phyloP scores from a whole-genome alignment of 2,113 vertebrate species.

The Forbesichthys agassizii region DNA sequence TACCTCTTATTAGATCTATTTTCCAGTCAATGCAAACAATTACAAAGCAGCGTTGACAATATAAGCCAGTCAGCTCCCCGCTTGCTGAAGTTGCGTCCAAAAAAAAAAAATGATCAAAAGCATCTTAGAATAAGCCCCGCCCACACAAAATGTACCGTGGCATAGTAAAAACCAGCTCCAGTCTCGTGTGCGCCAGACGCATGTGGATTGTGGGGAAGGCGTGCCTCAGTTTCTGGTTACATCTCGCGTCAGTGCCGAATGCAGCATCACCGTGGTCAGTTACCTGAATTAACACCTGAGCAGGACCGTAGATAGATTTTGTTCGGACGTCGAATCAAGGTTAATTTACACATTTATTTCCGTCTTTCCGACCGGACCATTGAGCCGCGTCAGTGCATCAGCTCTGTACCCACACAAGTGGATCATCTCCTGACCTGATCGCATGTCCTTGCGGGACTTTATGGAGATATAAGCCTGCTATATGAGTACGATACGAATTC shows the following conservation, averaged over 20 bases:
- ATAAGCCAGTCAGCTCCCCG: background rate
- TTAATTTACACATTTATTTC: background rate
- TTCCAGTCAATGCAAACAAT: too few species aligned
- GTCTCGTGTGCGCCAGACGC: constrained; percentile 60
- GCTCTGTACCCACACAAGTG: too few species aligned
- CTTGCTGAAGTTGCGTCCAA: background rate
- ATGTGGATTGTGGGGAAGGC: constrained; percentile 41
- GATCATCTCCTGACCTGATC: constrained; percentile 1
- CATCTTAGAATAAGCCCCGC: constrained; percentile 21
- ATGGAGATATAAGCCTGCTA: constrained; percentile 10
- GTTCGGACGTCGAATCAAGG: background rate
- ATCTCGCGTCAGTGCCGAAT: constrained; percentile 27
- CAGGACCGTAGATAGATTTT: background rate
- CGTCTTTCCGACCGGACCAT: constrained; percentile 27
- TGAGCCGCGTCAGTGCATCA: constrained; percentile 19
- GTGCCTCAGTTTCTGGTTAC: constrained; percentile 59
- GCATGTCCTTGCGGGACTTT: constrained; percentile 5
- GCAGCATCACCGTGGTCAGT: constrained; percentile 17
- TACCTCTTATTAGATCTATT: too few species aligned
- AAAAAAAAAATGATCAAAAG: constrained; percentile 18
- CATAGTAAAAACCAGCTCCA: constrained; percentile 61
- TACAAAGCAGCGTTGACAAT: too few species aligned
- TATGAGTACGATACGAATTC: background rate
- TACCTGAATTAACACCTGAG: constrained; percentile 17
- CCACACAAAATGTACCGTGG: constrained; percentile 28